phyloP scores from a whole-genome alignment of 2,888 invertebrate genomes.

The Phyllotreta striolata region DNA sequence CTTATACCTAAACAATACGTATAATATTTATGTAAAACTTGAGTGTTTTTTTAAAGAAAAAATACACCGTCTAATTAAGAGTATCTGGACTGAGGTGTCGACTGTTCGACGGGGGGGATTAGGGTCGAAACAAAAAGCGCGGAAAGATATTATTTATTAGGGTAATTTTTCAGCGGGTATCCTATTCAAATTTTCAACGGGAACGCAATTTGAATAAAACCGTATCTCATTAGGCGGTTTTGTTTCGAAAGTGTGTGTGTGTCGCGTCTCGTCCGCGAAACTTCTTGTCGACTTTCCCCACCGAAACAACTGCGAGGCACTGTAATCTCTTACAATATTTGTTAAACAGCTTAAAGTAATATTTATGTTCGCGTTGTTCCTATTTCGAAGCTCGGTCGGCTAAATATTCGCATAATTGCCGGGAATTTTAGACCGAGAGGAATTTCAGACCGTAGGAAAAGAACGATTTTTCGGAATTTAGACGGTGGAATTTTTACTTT shows the following conservation, averaged over 20 bases:
- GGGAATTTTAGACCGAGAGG: conserved; percentile 15
- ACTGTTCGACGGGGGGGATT: no score
- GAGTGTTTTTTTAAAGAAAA: no score
- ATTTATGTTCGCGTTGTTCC: conserved; percentile 35
- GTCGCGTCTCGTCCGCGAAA: conserved; percentile 27
- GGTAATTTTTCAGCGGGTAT: not conserved
- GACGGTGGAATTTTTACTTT: no score
- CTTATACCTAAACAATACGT: no score
- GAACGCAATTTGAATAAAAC: conserved; percentile 40
- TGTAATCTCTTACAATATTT: conserved; percentile 43
- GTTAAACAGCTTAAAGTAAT: conserved; percentile 44
- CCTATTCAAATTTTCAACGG: conserved; percentile 36
- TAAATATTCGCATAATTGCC: conserved; percentile 26
- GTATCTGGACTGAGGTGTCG: no score
- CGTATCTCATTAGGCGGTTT: conserved; percentile 40
- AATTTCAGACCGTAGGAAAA: not conserved
- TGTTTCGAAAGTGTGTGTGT: conserved; percentile 36
- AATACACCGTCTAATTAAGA: no score
- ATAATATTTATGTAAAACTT: no score
- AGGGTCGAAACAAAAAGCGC: no score
- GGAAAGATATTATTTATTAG: no score
- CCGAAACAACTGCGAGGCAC: conserved; percentile 30
- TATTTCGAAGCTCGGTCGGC: conserved; percentile 12
- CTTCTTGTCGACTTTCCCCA: conserved; percentile 29
- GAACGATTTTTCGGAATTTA: no score